Percentiles rank a stretch among this genome's conserved stretches.
These are phyloP conservation scores for Drosophila mayaguana DNA, from an alignment of 2,888 invertebrate genomes.

Conservation along the genomic window DNA sequence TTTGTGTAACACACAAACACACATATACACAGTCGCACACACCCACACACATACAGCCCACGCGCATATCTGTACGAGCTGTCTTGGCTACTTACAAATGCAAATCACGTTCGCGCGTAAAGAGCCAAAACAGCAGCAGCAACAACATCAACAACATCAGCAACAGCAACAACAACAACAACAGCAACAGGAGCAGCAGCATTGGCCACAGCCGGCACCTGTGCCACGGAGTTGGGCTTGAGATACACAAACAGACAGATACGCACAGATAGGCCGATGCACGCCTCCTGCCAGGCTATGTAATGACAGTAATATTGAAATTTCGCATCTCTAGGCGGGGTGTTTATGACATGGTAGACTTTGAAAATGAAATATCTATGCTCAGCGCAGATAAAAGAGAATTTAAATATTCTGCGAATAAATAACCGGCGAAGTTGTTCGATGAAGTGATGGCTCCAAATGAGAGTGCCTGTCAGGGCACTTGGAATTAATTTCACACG, in stretches of 20 bases:
- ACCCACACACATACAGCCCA: conserved; percentile 10
- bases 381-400: conserved; percentile 46
- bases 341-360: conserved; percentile 42
- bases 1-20: conserved; percentile 62
- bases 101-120: conserved; percentile 77
- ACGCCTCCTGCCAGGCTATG: conserved; percentile 20
- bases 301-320: conserved; percentile 64
- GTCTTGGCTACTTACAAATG: conserved; percentile 68
- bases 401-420: conserved; percentile 62
- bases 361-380: conserved; percentile 38
- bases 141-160: conserved; percentile 14
- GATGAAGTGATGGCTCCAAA: conserved; percentile 40
- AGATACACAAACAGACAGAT: conserved; percentile 50
- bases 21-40: conserved; percentile 21
- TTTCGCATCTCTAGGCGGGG: conserved; percentile 31
- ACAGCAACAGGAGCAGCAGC: conserved; percentile 28
- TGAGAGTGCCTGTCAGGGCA: conserved; percentile 46
- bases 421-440: conserved; percentile 49
- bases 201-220: conserved; percentile 60
- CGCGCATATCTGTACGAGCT: conserved; percentile 6
- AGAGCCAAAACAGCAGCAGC: conserved; percentile 57
- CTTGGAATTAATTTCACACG: conserved; percentile 74
- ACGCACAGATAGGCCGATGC: conserved; percentile 37
- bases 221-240: conserved; percentile 51
- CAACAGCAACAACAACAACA: conserved; percentile 13